Conservation (phyloP, 2,797 vertebrate genomes). For the Cheirogaleus major region DNA sequence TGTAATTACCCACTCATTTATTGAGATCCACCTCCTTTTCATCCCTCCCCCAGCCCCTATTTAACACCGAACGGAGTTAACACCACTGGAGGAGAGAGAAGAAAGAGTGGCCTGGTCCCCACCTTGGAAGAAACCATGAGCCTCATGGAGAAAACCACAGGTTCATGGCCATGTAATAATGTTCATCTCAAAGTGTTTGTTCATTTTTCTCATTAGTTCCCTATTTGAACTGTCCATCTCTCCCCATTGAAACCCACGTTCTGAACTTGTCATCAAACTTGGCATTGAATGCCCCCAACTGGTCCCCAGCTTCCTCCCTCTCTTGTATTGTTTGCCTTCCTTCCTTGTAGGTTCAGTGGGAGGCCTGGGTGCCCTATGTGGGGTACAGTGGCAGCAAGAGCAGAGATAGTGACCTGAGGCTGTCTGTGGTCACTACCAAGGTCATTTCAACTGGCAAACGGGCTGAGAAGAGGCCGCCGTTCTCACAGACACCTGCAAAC, state of each 20-base stretch:
- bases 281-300: not conserved
- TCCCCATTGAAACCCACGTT: not conserved
- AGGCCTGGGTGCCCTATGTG: not conserved
- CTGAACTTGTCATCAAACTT: not conserved
- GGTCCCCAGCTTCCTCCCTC: not conserved
- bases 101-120: not conserved
- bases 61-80: not conserved
- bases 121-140: not conserved
- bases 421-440: not conserved
- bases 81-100: not conserved
- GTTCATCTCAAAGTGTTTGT: not conserved
- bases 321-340: not conserved
- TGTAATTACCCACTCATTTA: not conserved
- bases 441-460: not conserved
- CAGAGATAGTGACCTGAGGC: not conserved
- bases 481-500: not conserved
- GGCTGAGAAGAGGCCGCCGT: not conserved
- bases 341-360: not conserved
- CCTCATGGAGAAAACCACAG: not conserved
- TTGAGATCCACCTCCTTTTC: not conserved
- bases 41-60: not conserved
- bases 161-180: not conserved
- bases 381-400: not conserved
- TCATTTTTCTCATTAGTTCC: not conserved
- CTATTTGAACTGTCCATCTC: not conserved